phyloP scores from a whole-genome alignment of 1,140 invertebrate species.

The Aphaenogaster floridana region DNA sequence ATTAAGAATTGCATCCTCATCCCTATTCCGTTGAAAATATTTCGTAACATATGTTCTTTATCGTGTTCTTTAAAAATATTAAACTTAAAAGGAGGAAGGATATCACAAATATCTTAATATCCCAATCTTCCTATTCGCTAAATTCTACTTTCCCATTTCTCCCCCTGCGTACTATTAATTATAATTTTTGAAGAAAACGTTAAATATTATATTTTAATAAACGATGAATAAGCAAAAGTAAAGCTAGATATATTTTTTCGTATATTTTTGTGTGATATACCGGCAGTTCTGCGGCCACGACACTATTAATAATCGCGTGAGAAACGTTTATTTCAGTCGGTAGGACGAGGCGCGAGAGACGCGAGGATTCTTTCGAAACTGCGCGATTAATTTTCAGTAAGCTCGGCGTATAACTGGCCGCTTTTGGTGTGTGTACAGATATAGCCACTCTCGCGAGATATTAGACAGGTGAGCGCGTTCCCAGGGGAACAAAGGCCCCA shows the following conservation, averaged over 20 bases:
- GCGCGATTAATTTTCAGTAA: conserved; percentile 79
- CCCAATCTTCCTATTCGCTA: not conserved
- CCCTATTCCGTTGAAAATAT: not conserved
- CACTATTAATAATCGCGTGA: conserved; percentile 54
- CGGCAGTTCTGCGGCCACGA: not conserved
- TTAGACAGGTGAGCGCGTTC: conserved; percentile 85
- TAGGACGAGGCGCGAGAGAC: conserved; percentile 23
- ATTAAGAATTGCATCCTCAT: conserved; percentile 27
- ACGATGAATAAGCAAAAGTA: not conserved
- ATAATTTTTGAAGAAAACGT: not conserved
- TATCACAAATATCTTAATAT: not conserved
- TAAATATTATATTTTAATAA: conserved; percentile 1
- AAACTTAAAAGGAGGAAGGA: not conserved
- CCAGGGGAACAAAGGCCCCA: conserved; percentile 85
- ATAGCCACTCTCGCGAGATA: conserved; percentile 83
- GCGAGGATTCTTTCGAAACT: conserved; percentile 74
- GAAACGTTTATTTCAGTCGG: conserved; percentile 55
- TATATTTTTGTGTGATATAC: not conserved
- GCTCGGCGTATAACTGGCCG: conserved; percentile 72
- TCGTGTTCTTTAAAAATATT: not conserved
- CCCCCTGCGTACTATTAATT: not conserved
- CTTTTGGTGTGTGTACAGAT: conserved; percentile 77
- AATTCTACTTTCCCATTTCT: not conserved
- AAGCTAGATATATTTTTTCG: not conserved
- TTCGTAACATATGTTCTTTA: too few species aligned